Evolutionary conservation across 2,113 vertebrate species (phyloP).

Genomic region (Zosterops pallidus): DNA sequence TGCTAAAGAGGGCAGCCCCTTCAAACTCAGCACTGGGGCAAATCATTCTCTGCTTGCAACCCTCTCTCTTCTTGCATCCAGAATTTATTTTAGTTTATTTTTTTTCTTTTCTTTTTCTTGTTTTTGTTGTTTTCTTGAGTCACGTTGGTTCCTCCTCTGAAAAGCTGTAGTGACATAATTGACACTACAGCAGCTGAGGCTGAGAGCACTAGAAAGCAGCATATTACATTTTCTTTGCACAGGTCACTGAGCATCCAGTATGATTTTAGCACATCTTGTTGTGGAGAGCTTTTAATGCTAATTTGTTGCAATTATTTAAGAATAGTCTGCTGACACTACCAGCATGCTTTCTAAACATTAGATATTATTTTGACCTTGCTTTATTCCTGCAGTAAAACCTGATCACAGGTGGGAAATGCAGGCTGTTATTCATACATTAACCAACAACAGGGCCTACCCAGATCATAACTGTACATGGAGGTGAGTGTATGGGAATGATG

Average conservation of each 20-base stretch:
- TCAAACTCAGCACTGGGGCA: neutral
- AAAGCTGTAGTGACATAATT: neutral
- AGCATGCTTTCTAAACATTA: neutral
- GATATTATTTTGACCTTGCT: conserved; percentile 17
- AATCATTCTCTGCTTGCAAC: neutral
- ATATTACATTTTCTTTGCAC: neutral
- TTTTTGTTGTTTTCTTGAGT: neutral
- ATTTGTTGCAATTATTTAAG: conserved; percentile 32
- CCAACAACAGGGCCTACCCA: neutral
- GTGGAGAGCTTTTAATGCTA: neutral
- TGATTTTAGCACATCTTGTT: neutral
- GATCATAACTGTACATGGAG: neutral
- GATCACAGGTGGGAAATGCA: neutral
- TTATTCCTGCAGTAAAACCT: conserved; percentile 19
- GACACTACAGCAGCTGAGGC: neutral
- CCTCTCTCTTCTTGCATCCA: neutral
- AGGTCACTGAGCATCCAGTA: neutral
- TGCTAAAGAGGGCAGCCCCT: neutral
- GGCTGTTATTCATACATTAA: neutral
- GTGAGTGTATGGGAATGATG: neutral
- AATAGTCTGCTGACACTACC: neutral
- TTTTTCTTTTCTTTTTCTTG: neutral
- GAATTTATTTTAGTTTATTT: neutral
- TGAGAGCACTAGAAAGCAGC: neutral
- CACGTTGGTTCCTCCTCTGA: neutral